A percentile compares a stretch with the other conserved stretches of the same genome.
Evolutionary conservation across 2,888 invertebrate species (phyloP).

Genomic region (Mythimna lalbum): DNA sequence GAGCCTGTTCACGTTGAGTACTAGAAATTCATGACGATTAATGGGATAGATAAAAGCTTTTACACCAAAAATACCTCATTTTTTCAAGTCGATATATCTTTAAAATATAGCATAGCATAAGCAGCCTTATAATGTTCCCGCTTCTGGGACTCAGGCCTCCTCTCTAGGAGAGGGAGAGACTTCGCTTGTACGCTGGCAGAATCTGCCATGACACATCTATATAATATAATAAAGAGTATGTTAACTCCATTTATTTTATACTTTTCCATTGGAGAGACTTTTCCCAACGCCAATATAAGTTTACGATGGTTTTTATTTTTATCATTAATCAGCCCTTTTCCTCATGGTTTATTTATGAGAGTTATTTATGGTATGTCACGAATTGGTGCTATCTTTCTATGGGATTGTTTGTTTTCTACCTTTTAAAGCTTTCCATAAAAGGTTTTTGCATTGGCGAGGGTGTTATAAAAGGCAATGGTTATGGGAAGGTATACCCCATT

Average conservation of each 20-base stretch:
- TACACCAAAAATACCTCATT: not conserved
- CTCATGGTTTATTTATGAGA: conserved; percentile 43
- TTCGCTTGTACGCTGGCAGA: no score
- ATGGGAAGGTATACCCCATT: not conserved
- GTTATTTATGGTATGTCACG: conserved; percentile 47
- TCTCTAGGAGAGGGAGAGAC: no score
- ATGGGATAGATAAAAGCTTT: not conserved
- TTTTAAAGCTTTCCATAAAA: not conserved
- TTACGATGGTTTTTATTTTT: conserved; percentile 8
- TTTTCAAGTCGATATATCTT: no score
- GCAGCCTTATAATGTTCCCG: no score
- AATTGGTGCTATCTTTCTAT: conserved; percentile 7
- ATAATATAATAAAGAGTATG: no score
- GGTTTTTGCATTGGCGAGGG: not conserved
- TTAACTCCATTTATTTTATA: no score
- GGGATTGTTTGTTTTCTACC: conserved; percentile 14
- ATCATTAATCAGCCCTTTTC: conserved; percentile 19
- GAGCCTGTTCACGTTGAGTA: not conserved
- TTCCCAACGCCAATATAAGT: not conserved
- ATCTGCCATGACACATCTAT: no score
- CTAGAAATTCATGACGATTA: not conserved
- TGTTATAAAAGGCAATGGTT: not conserved
- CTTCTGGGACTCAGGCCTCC: no score
- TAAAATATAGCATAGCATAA: no score
- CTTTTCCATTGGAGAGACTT: not conserved